A percentile compares a stretch with the other conserved stretches of the same genome.
These are phyloP conservation scores for Pitangus sulphuratus DNA, from an alignment of 2,797 vertebrate genomes.

Conservation along the genomic window DNA sequence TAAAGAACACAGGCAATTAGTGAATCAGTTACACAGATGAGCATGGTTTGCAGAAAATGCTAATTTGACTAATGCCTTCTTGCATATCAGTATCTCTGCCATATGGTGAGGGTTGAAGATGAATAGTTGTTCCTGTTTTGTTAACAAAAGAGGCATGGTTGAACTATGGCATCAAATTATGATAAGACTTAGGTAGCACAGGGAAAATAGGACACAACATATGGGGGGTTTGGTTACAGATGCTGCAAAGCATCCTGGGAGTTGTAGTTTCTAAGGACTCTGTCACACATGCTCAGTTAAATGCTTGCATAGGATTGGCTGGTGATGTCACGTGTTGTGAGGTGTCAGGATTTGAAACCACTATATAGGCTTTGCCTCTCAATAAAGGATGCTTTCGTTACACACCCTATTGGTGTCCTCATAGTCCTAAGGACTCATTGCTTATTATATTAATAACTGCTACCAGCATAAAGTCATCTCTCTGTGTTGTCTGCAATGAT, in stretches of 20 bases:
- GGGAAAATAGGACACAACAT: not conserved
- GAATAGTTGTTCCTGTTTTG: conserved; percentile 19
- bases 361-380: no score
- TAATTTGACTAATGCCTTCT: conserved; percentile 31
- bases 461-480: not conserved
- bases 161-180: conserved; percentile 35
- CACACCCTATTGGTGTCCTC: no score
- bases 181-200: not conserved
- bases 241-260: no score
- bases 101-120: conserved; percentile 33
- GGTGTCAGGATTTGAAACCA: no score
- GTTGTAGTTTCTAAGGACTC: no score
- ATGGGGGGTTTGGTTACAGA: no score
- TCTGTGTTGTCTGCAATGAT: not conserved
- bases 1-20: conserved; percentile 12
- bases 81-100: conserved; percentile 27
- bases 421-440: no score
- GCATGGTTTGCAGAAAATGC: not conserved
- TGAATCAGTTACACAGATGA: not conserved
- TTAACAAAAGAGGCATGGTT: conserved; percentile 27
- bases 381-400: no score
- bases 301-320: no score
- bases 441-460: no score
- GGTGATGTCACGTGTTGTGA: no score
- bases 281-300: no score